Percentiles rank a stretch among this genome's conserved stretches.
Evolutionary conservation across 1,140 invertebrate species (phyloP).

Genomic region (Diachasmimorpha longicaudata): DNA sequence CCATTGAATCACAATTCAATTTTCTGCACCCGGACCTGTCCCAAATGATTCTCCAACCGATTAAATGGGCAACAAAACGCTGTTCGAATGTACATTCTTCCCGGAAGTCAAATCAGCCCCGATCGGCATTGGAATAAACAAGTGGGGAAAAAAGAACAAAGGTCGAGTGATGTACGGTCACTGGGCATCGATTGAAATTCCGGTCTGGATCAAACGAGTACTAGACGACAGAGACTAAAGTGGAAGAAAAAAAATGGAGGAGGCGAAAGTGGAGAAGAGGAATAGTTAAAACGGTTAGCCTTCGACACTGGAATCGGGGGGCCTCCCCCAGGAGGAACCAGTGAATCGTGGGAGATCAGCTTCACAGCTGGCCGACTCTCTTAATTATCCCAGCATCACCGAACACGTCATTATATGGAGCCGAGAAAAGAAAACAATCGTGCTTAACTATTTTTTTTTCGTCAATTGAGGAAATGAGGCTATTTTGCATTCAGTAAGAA

Average conservation of each 20-base stretch:
- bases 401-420: neutral
- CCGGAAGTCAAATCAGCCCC: too few species aligned
- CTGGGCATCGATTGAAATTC: too few species aligned
- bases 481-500: neutral
- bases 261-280: neutral
- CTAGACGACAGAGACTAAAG: neutral
- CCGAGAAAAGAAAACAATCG: neutral
- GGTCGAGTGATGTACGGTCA: too few species aligned
- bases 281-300: neutral
- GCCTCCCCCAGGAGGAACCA: neutral
- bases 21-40: too few species aligned
- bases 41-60: too few species aligned
- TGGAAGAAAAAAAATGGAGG: neutral
- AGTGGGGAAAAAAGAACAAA: too few species aligned
- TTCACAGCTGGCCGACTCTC: neutral
- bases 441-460: neutral
- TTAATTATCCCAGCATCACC: neutral
- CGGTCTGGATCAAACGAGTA: neutral
- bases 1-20: too few species aligned
- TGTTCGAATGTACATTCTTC: too few species aligned
- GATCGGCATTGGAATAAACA: too few species aligned
- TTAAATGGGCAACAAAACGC: too few species aligned
- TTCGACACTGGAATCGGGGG: neutral
- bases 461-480: too few species aligned
- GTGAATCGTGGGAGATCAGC: neutral